Evolutionary conservation across 1,140 invertebrate species (phyloP).

Genomic region (Melipona quadrifasciata): DNA sequence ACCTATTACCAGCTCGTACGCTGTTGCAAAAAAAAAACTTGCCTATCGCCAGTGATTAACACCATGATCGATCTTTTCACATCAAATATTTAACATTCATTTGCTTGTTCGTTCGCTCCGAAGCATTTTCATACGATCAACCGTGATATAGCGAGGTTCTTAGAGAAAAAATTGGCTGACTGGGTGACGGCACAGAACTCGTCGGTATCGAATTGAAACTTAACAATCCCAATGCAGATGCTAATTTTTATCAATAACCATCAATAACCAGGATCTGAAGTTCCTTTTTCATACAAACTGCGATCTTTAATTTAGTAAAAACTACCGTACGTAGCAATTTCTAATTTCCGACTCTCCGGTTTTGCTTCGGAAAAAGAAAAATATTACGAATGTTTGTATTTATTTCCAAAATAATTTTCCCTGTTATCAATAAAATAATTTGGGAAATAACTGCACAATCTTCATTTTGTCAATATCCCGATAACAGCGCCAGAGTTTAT

Average conservation of each 20-base stretch:
- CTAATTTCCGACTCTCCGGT: neutral
- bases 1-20: neutral
- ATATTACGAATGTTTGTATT: neutral
- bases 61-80: neutral
- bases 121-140: neutral
- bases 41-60: neutral
- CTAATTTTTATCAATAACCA: neutral
- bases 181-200: neutral
- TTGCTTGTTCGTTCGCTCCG: neutral
- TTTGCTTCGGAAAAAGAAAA: neutral
- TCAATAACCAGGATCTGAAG: no score
- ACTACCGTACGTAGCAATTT: no score
- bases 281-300: no score
- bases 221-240: neutral
- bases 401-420: neutral
- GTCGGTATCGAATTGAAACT: neutral
- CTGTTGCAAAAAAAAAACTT: neutral
- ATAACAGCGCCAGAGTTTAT: no score
- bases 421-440: no score
- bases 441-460: no score
- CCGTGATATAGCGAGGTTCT: neutral
- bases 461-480: no score
- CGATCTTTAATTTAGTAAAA: no score
- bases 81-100: constrained; percentile 16
- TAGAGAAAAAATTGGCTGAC: neutral